These are phyloP conservation scores for Sturmia bella DNA, from an alignment of 2,888 invertebrate species.

Conservation along the genomic window DNA sequence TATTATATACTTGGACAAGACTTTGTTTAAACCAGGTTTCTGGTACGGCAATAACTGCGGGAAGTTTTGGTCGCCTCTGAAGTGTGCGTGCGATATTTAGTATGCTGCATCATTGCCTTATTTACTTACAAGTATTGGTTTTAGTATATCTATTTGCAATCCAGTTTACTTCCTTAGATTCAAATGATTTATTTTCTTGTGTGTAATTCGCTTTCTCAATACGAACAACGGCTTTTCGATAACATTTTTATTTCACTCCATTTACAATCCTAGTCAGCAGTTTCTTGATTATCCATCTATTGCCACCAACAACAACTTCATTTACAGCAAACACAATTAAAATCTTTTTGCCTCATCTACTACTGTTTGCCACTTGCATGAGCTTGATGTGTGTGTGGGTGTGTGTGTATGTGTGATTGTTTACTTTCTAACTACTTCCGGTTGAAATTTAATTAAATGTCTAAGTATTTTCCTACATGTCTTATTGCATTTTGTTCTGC, in stretches of 20 bases:
- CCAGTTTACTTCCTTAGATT: background rate
- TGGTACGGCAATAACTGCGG: too few species aligned
- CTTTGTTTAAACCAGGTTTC: too few species aligned
- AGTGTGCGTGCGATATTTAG: conserved; percentile 10
- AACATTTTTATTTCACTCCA: background rate
- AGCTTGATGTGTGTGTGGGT: too few species aligned
- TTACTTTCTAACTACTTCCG: conserved; percentile 65
- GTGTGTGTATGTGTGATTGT: background rate
- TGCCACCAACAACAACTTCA: background rate
- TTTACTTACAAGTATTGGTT: background rate
- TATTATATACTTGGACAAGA: too few species aligned
- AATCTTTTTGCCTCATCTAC: background rate
- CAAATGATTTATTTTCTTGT: background rate
- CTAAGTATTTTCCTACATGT: conserved; percentile 55
- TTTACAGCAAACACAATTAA: background rate
- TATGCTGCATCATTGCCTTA: conserved; percentile 17
- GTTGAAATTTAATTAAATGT: conserved; percentile 68
- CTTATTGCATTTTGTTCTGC: conserved; percentile 46
- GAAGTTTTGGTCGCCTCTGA: too few species aligned
- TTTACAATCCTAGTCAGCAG: background rate
- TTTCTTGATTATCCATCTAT: background rate
- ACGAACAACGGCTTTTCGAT: background rate
- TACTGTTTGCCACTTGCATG: too few species aligned
- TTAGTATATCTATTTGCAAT: background rate
- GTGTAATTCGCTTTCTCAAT: background rate